Evolutionary conservation across 2,113 vertebrate genomes (phyloP), one percentile per base, ranked within the genome.

Genomic region (Geococcyx californianus): DNA sequence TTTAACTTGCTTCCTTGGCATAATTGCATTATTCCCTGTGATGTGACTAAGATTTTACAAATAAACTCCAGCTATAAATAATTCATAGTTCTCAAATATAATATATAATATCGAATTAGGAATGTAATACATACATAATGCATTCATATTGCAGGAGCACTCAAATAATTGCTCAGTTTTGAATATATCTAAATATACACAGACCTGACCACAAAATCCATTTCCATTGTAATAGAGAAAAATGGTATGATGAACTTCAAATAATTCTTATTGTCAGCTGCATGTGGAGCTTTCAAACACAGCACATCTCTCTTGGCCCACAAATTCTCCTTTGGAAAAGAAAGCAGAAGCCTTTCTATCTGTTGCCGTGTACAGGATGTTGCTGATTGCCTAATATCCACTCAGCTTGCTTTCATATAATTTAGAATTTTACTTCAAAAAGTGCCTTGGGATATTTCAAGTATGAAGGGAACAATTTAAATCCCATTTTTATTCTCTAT

Each of bases 401-500:
- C 28, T 64, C 44, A 52, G 19, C 10, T 84, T 90, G 76, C 47
- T 38, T 84, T 83, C 56, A 34, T 36, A 19, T 62, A 88, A 69
- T 55, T 87, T 44, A 94, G 49, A 89, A 77, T 83, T 90, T 88
- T 60, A 70, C 33, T 92, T 93, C 45, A 67, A 52, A 92, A 72
- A 68, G 24, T 0, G n/a, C 93, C 89, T 81, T 70, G 68, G 88
- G 94, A 34, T 90, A 92, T 90, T 95, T 87, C 69, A 81, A 86
- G 6, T 81, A 91, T 13, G 52, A 91, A 86, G 47, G 55, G 52
- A 90, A 33, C 56, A 81, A 90, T 84, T 92, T 64, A 84, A 93
- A 93, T 86, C 68, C 64, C 73, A 56, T 84, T 92, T 95, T 94
- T 86, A 95, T 96, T 74, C 79, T 78, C 79, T 76, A 40, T 52